A percentile compares a stretch with the other conserved stretches of the same genome.
These are phyloP conservation scores for Platycheirus albimanus DNA, from an alignment of 2,888 invertebrate species.

Conservation along the genomic window DNA sequence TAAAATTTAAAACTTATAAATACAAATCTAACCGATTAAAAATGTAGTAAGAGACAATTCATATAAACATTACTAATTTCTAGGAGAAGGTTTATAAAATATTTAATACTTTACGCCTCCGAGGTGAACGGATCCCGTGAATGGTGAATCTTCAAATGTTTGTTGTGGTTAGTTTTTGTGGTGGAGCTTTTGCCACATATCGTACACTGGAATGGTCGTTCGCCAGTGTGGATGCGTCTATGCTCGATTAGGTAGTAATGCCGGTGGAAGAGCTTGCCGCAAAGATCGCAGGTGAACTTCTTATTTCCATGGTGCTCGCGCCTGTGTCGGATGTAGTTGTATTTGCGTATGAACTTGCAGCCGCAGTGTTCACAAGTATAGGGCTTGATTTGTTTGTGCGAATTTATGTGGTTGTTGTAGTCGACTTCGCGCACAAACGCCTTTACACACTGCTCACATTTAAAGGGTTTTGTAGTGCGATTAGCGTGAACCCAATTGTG, in stretches of 20 bases:
- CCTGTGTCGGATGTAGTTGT: constrained; percentile 93
- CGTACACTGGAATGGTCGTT: constrained; percentile 90
- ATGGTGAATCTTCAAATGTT: constrained; percentile 94
- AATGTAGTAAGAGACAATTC: constrained; percentile 28
- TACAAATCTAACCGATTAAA: constrained; percentile 20
- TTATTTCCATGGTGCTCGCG: constrained; percentile 92
- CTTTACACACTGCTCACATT: constrained; percentile 91
- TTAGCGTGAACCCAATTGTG: constrained; percentile 95
- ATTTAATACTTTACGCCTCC: constrained; percentile 84
- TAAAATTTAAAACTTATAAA: constrained; percentile 31
- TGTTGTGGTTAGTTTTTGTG: constrained; percentile 95
- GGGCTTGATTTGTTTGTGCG: constrained; percentile 91
- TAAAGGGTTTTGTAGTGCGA: constrained; percentile 92
- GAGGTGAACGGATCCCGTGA: constrained; percentile 93
- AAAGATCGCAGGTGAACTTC: constrained; percentile 89
- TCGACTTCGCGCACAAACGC: constrained; percentile 93
- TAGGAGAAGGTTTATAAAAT: constrained; percentile 65
- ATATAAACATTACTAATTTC: constrained; percentile 41
- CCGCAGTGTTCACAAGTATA: constrained; percentile 95
- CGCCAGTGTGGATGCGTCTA: constrained; percentile 92
- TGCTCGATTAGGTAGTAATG: constrained; percentile 95
- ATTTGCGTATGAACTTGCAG: constrained; percentile 93
- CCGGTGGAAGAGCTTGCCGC: constrained; percentile 93
- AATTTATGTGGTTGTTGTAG: constrained; percentile 92
- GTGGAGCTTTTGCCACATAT: constrained; percentile 95